phyloP scores from a whole-genome alignment of 2,888 invertebrate genomes.

The Anarsia innoxiella region DNA sequence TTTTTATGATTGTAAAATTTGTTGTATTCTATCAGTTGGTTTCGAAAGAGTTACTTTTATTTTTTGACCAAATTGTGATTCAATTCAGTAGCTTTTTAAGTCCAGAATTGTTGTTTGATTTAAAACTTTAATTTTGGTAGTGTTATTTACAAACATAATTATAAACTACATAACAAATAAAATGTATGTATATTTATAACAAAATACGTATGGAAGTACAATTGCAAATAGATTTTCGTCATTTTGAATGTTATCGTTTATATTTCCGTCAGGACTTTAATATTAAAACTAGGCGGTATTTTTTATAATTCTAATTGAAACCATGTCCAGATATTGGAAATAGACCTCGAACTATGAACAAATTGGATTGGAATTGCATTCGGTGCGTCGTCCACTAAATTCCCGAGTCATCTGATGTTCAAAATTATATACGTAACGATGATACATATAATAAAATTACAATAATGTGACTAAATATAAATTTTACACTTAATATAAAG shows the following conservation, averaged over 20 bases:
- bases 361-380: conserved; percentile 35
- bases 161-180: conserved; percentile 51
- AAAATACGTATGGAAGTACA: conserved; percentile 75
- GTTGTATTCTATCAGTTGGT: conserved; percentile 67
- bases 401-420: conserved; percentile 69
- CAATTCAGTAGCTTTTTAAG: conserved; percentile 49
- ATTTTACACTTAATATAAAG: conserved; percentile 71
- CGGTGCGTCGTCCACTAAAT: conserved; percentile 43
- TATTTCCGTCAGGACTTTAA: conserved; percentile 45
- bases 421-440: conserved; percentile 75
- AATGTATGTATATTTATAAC: conserved; percentile 51
- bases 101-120: conserved; percentile 52
- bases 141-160: conserved; percentile 36
- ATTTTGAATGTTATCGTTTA: conserved; percentile 43
- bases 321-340: conserved; percentile 56
- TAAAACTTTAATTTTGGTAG: conserved; percentile 41
- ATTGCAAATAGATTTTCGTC: conserved; percentile 61
- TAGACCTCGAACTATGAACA: conserved; percentile 41
- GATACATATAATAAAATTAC: conserved; percentile 71
- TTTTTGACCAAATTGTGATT: conserved; percentile 54
- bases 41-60: conserved; percentile 54
- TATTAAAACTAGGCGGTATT: conserved; percentile 55
- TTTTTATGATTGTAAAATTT: conserved; percentile 68
- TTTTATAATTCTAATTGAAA: conserved; percentile 60
- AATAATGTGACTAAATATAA: conserved; percentile 73